Evolutionary conservation across 2,113 vertebrate species (phyloP).

Genomic region (Vireo altiloquus): DNA sequence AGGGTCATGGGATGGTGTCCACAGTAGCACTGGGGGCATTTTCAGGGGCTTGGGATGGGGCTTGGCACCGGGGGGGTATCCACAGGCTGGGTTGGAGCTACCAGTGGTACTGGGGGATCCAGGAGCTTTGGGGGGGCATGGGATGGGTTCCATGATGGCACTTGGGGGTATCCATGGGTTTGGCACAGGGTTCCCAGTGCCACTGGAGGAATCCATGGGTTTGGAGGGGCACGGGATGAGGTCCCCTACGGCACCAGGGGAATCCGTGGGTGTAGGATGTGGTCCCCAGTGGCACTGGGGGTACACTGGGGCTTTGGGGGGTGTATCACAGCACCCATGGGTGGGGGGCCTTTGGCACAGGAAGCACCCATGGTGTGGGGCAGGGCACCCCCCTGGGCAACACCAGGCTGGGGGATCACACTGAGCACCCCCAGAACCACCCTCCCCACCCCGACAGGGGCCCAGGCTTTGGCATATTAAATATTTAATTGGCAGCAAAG

Average conservation of each 20-base stretch:
- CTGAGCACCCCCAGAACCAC: accelerated
- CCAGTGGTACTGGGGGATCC: not conserved
- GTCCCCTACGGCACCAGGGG: too few relatives aligned
- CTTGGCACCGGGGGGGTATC: too few relatives aligned
- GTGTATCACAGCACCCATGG: not conserved
- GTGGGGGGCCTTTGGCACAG: not conserved
- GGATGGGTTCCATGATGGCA: too few relatives aligned
- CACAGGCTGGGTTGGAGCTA: not conserved
- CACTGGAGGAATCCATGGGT: not conserved
- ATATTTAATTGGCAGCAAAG: slow-evolving; percentile 40
- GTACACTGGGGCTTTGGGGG: not conserved
- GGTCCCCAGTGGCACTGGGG: not conserved
- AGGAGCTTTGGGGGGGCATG: too few relatives aligned
- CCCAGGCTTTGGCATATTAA: not conserved
- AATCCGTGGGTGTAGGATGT: not conserved
- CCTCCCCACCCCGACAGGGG: not conserved
- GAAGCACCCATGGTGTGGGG: accelerated
- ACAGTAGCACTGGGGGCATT: not conserved
- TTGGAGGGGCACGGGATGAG: not conserved
- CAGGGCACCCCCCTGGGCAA: not conserved
- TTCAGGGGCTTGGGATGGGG: not conserved
- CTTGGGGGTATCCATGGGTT: not conserved
- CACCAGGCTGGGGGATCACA: not conserved
- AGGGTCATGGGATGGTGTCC: too few relatives aligned
- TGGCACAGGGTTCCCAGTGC: too few relatives aligned